Evolutionary conservation across 2,113 vertebrate genomes (phyloP), one percentile per base, ranked within the genome.

Genomic region (Corvus moneduloides): DNA sequence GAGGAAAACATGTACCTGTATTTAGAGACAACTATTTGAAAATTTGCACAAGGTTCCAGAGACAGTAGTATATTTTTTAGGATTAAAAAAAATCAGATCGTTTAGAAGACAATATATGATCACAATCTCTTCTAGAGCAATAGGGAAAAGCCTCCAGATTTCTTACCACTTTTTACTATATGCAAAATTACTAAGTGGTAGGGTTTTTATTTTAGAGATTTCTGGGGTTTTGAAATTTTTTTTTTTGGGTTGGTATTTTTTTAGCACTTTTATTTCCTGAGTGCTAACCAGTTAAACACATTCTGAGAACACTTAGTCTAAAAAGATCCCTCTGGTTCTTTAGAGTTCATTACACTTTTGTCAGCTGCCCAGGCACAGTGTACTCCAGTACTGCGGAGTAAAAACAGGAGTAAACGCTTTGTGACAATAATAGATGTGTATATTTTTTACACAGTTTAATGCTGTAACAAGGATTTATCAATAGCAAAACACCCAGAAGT

Each of bases 281-380:
- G 20, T 66, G 46, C 30, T 84, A 71, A 63, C 30, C 33, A 82
- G 52, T 75, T 93, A 72, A 91, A 72, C 37, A 64, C 17, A 49
- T 97, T 94, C 74, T 63, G 90, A 87, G 66, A 94, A 96, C 56
- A 87, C 64, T 6, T 12, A 44, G 28, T 44, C 89, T 95, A 87
- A 94, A 97, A 96, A 89, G 52, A 96, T 79, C 33, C 20, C 51
- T 92, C 78, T 39, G 10, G 22, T 73, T 90, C 73, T 94, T 96
- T 43, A 81, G 93, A 93, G 35, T 72, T 93, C 64, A 48, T 71
- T n/a, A 71, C 23, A 84, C 33, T 37, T 90, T 55, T 71, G 56
- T 48, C 64, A 84, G 64, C 51, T 92, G 80, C 37, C 30, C 28
- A 63, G 48, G 69, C 44, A 81, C 23, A 24, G 10, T 27, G 16